Percentiles rank a stretch among this genome's conserved stretches.
phyloP scores from a whole-genome alignment of 92 coral and sea anemone species.

The Zoanthus gigantus region DNA sequence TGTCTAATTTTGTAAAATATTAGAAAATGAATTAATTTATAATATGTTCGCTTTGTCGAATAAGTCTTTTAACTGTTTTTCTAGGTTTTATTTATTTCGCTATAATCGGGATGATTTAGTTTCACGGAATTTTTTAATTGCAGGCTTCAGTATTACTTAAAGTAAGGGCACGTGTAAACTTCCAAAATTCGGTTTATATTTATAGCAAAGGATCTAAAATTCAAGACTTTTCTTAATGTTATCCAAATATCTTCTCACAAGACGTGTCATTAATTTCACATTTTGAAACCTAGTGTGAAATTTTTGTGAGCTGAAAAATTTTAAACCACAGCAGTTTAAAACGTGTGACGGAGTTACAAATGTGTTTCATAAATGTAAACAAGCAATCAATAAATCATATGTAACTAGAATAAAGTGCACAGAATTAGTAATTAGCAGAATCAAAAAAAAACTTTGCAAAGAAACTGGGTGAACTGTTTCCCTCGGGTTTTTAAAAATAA shows the following conservation, averaged over 20 bases:
- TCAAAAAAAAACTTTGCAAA: neutral
- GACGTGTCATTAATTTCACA: conserved; percentile 18
- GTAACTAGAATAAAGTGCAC: neutral
- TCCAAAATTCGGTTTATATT: neutral
- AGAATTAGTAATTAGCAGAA: neutral
- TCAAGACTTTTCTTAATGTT: conserved; percentile 12
- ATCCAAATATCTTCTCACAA: neutral
- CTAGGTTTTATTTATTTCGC: neutral
- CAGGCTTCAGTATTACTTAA: neutral
- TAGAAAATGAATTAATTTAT: neutral
- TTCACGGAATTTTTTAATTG: neutral
- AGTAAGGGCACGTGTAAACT: conserved; percentile 8
- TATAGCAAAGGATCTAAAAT: neutral
- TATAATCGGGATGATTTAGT: neutral
- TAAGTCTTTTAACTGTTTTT: neutral
- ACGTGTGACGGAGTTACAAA: conserved; percentile 56
- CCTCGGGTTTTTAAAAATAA: conserved; percentile 12
- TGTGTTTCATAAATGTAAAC: conserved; percentile 64
- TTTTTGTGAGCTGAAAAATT: conserved; percentile 2
- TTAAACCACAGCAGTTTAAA: conserved; percentile 12
- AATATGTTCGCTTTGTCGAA: conserved; percentile 1
- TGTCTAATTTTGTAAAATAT: conserved; percentile 1
- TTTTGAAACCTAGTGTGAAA: conserved; percentile 14
- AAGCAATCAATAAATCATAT: conserved; percentile 23
- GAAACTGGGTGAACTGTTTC: conserved; percentile 17